Conservation (phyloP, 2,797 vertebrate genomes). For the Sphenodon punctatus region DNA sequence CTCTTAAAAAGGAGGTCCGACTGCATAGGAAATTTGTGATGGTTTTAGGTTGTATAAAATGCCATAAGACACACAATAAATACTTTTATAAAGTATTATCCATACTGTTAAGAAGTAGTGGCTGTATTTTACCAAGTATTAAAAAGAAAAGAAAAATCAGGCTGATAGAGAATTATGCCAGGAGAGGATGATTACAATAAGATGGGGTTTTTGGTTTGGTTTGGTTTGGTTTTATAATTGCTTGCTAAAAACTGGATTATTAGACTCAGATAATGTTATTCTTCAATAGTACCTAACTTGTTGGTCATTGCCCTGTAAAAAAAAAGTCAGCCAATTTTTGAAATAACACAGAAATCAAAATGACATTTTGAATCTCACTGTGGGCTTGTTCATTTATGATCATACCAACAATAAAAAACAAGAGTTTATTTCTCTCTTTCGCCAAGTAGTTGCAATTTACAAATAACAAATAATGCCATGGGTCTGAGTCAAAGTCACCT, state of each 20-base stretch:
- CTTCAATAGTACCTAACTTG: constrained; percentile 5
- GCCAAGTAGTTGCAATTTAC: constrained; percentile 6
- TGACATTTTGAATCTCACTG: neutral
- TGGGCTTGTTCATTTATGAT: neutral
- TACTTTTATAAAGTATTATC: constrained; percentile 19
- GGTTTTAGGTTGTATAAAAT: constrained; percentile 3
- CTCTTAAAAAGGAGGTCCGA: neutral
- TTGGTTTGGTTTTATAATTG: constrained; percentile 13
- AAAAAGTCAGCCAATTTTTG: neutral
- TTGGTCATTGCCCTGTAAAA: neutral
- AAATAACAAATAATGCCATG: neutral
- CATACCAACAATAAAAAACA: neutral
- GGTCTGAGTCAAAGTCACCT: no score
- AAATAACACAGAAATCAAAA: neutral
- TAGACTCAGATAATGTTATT: neutral
- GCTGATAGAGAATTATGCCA: neutral
- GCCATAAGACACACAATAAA: constrained; percentile 15
- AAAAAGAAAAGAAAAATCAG: neutral
- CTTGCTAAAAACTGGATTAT: constrained; percentile 6
- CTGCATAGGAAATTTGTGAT: neutral
- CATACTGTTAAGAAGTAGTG: constrained; percentile 11
- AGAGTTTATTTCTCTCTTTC: neutral
- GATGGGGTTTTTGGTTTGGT: no score
- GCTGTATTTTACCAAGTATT: neutral
- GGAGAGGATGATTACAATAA: neutral